Evolutionary conservation across 2,113 vertebrate genomes (phyloP).

Genomic region (Tursiops truncatus): DNA sequence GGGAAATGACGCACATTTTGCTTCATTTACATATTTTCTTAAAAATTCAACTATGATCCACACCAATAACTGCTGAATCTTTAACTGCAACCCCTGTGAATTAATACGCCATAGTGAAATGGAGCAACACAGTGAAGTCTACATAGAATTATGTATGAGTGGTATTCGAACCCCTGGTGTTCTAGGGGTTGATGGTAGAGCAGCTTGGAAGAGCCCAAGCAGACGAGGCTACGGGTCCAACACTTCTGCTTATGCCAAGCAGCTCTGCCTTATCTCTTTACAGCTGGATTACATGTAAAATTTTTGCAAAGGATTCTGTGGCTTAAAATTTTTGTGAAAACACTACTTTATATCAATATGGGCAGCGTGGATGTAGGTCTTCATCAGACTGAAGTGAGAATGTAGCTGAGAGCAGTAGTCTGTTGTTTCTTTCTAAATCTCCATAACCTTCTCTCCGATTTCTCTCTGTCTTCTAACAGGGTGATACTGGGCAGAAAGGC

Average conservation of each 20-base stretch:
- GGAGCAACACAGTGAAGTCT: not conserved
- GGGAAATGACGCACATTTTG: not conserved
- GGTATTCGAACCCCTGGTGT: not conserved
- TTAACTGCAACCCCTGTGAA: not conserved
- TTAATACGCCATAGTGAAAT: not conserved
- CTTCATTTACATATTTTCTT: not conserved
- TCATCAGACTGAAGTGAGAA: not conserved
- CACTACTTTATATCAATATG: not conserved
- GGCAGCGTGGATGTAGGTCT: not conserved
- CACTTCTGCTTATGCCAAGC: not conserved
- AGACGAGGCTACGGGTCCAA: not conserved
- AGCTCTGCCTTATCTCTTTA: not conserved
- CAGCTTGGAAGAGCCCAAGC: not conserved
- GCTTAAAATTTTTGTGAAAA: constrained; percentile 22
- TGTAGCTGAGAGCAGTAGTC: not conserved
- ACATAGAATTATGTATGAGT: not conserved
- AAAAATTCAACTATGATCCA: not conserved
- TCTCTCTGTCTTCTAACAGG: constrained; percentile 77
- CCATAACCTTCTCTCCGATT: not conserved
- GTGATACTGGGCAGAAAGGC: constrained; percentile 84
- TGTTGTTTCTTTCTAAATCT: not conserved
- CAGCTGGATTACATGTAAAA: not conserved
- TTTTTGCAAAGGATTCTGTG: not conserved
- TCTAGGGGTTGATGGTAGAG: not conserved
- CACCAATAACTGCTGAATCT: not conserved